phyloP scores from a whole-genome alignment of 2,797 vertebrate species.

The Eulemur coronatus region DNA sequence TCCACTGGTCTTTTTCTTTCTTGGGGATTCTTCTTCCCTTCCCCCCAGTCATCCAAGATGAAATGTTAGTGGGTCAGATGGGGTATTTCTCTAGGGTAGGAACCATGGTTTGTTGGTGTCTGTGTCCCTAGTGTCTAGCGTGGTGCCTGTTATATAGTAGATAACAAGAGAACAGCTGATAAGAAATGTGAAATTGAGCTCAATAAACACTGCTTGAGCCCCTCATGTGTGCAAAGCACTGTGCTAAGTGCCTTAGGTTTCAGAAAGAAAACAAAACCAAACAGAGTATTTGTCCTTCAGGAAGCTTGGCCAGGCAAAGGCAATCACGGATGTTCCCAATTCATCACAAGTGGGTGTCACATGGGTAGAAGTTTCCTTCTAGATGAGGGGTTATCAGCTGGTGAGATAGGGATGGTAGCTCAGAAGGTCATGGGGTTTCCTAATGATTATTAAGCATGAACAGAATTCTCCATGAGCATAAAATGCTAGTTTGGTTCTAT shows the following conservation, averaged over 20 bases:
- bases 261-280: slow-evolving; percentile 20
- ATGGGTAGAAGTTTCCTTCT: background rate
- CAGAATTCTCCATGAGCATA: background rate
- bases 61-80: background rate
- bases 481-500: background rate
- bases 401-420: background rate
- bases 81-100: background rate
- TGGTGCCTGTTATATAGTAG: background rate
- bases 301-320: background rate
- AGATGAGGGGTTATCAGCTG: background rate
- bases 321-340: background rate
- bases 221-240: background rate
- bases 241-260: background rate
- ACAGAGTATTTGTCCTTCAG: background rate
- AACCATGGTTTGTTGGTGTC: background rate
- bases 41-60: background rate
- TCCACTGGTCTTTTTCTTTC: background rate
- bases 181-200: background rate
- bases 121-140: background rate
- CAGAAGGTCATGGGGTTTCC: background rate
- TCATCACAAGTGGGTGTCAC: background rate
- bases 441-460: background rate
- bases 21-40: background rate
- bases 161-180: background rate
- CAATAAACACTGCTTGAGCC: background rate